A percentile compares a stretch with the other conserved stretches of the same genome.
Conservation (phyloP, 2,797 vertebrate genomes). For the Rhyacichthys aspro region DNA sequence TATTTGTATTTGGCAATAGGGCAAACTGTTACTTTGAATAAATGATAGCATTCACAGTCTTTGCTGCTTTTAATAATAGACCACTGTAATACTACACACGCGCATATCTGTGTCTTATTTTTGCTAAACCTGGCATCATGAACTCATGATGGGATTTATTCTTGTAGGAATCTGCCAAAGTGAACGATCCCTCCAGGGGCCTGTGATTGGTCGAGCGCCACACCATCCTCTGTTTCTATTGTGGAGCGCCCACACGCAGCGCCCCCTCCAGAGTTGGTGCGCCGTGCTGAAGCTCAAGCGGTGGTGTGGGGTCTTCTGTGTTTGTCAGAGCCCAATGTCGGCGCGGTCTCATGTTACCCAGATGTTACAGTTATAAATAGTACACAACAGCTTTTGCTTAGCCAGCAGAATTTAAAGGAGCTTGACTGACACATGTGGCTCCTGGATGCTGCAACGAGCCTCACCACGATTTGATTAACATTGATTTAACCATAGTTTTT, state of each 20-base stretch:
- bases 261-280: constrained; percentile 2
- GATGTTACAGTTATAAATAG: constrained; percentile 3
- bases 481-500: constrained; percentile 19
- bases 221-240: constrained; percentile 45
- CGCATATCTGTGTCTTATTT: not conserved
- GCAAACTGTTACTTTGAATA: too few species aligned
- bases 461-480: not conserved
- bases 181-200: constrained; percentile 15
- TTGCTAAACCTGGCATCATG: not conserved
- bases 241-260: constrained; percentile 50
- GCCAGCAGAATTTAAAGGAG: not conserved
- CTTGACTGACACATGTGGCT: constrained; percentile 3
- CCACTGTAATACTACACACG: too few species aligned
- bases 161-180: too few species aligned
- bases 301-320: constrained; percentile 22
- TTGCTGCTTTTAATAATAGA: too few species aligned
- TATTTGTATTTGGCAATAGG: too few species aligned
- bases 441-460: constrained; percentile 12
- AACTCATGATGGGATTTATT: constrained; percentile 4
- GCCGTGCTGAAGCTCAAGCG: constrained; percentile 33
- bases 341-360: constrained; percentile 23
- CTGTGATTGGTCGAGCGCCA: constrained; percentile 21
- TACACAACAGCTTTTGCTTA: not conserved
- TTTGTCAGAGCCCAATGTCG: constrained; percentile 26
- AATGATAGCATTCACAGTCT: too few species aligned